Evolutionary conservation across 2,113 vertebrate species (phyloP).

Genomic region (Microtus richardsoni): DNA sequence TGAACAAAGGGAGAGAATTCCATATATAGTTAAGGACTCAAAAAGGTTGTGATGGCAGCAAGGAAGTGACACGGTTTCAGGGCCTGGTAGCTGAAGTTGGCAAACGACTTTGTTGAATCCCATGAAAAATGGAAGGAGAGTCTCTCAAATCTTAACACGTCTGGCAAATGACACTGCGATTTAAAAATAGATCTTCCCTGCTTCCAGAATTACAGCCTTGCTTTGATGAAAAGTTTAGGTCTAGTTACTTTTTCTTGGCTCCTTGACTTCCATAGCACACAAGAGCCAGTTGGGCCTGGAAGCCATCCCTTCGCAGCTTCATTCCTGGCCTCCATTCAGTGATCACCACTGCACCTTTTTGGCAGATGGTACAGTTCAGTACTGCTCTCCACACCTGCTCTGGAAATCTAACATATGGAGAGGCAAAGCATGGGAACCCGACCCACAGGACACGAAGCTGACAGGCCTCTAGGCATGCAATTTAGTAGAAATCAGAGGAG

Average conservation of each 20-base stretch:
- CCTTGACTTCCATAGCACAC: neutral
- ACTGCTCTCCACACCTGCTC: neutral
- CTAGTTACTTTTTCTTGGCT: conserved; percentile 1
- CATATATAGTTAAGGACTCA: neutral
- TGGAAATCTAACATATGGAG: neutral
- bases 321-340: neutral
- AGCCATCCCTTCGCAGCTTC: neutral
- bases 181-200: conserved; percentile 51
- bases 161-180: neutral
- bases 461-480: neutral
- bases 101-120: neutral
- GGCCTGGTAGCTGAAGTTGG: neutral
- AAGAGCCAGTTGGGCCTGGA: neutral
- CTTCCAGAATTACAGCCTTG: conserved; percentile 13
- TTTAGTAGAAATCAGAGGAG: neutral
- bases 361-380: neutral
- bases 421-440: neutral
- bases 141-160: neutral
- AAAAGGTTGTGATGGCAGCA: accelerated
- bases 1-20: neutral
- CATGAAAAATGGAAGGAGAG: neutral
- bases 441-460: neutral
- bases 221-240: neutral
- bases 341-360: neutral
- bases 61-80: accelerated